phyloP scores from a whole-genome alignment of 2,113 vertebrate species.

The Chaenogobius annularis region DNA sequence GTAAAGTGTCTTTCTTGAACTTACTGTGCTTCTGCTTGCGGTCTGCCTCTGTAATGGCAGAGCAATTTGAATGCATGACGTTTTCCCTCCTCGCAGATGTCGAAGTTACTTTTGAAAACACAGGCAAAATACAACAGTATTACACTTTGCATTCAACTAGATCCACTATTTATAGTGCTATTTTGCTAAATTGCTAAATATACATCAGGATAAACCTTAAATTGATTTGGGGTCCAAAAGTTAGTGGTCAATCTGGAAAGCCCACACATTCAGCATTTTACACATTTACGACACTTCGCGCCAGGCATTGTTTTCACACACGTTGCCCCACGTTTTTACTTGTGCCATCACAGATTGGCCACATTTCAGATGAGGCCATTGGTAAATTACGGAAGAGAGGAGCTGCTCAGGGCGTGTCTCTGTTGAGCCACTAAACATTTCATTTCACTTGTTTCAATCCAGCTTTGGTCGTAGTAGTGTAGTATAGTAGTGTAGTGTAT shows the following conservation, averaged over 20 bases:
- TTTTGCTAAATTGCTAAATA: no score
- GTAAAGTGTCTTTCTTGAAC: background rate
- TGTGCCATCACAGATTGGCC: conserved; percentile 11
- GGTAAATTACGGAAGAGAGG: conserved; percentile 16
- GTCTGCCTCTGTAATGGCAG: background rate
- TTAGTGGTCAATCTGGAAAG: no score
- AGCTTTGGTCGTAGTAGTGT: conserved; percentile 16
- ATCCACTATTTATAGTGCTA: no score
- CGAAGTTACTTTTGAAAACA: background rate
- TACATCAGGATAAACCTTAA: no score
- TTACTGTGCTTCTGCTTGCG: background rate
- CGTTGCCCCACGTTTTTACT: background rate
- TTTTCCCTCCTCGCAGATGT: conserved; percentile 66
- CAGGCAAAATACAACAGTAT: background rate
- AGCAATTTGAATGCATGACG: conserved; percentile 74
- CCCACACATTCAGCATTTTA: background rate
- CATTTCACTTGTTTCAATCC: conserved; percentile 30
- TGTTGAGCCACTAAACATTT: conserved; percentile 13
- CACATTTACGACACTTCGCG: background rate
- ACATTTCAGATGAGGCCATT: conserved; percentile 23
- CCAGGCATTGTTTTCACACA: background rate
- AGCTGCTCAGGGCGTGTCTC: conserved; percentile 50
- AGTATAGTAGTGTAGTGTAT: background rate
- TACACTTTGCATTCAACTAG: no score
- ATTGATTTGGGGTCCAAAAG: no score